Evolutionary conservation across 2,888 invertebrate species (phyloP), one percentile per base, ranked within the genome.

Genomic region (Plusia festucae): DNA sequence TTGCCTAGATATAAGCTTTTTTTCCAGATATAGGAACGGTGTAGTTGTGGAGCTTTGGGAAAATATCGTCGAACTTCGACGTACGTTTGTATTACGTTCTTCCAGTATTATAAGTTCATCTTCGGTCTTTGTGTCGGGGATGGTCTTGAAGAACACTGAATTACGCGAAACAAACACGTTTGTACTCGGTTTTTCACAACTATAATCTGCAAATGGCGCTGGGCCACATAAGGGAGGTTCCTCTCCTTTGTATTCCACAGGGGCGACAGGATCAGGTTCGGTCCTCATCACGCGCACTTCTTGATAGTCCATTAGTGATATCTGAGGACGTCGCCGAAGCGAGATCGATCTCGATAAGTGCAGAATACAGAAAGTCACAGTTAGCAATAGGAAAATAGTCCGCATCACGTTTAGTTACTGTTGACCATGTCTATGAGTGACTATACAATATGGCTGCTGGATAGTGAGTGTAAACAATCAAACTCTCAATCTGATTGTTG

Each of bases 181-280:
- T n/a, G 46, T 16, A 27, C 62, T 62, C 11, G 57, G 52, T 51
- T 49, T 30, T 57, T 67, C 67, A 51, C 67, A 61, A 40, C 66
- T 61, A 11, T 24, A 57, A 15, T 53, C 66, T 20, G 32, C 53
- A 34, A 57, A 61, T 18, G 32, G 34, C 9, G 30, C 32, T 8
- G 64, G 49, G 3, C 58, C 64, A 54, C 58, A 64, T 18, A 59
- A 49, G 7, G 49, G 58, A 13, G 49, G 27, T 24, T 53, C 18
- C 34, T 64, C 46, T 2, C 0, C 20, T 5, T 34, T 13, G 13
- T n/a, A n/a, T n/a, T 15, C 34, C 13, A 13, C 34, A 18, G n/a
- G 32, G 13, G 55, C 24, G 15, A 16, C 30, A 32, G 9, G 20
- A 2, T 52, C 13, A 3, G n/a, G 8, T 16, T 4, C 15, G 1